Base-by-base conservation (phyloP, 53 echinoderm and acorn worm genomes). In the Mesocentrotus franciscanus region DNA sequence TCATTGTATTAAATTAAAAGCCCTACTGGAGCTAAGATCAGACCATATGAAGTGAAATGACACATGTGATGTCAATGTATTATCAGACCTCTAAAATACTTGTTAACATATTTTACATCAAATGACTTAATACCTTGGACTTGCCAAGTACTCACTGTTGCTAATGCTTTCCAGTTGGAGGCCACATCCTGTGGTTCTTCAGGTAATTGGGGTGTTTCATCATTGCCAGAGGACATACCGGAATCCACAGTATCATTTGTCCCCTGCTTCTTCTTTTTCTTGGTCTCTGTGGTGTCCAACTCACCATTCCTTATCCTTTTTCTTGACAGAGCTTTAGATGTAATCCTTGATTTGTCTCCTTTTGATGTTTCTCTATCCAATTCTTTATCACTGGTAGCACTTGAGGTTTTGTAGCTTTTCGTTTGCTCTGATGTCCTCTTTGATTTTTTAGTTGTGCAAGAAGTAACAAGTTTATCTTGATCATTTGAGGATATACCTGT, bases 141-240 rank as follows among this genome's bases (percentile, higher is more conserved):
- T 18, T 5, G 9, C 24, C 6, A 68, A 22, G 13, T 60, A 95
- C 96, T 96, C 59, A 97, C 97, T 26, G 92, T 59, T 26, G 87
- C 42, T 26, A 97, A 60, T 15, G 95, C 95, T 64, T 96, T 97
- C 97, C 97, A 97, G 89, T 97, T 97, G 20, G 96, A 85, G 26
- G 97, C 96, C 35, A 97, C 95, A 26, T 92, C 94, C 57, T 94
- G 91, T 22, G 92, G 89, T 91, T 60, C 60, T 22, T 35, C 66
- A 16, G 94, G 94, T 35, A 84, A 60, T 12, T 61, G 61, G 20
- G 61, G 62, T 1, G 74, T 90, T 60, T 91, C 72, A 35, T 58
- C 56, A 76, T n/a, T 30, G 14, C 81, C 49, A 24, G 95, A 79
- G 24, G 79, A 68, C 42, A 78, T 55, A 13, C 56, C 85, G 26